Percentiles rank a stretch among this genome's conserved stretches.
Evolutionary conservation across 64 coral and sea anemone species (phyloP).

Genomic region (Astreopora myriophthalma): DNA sequence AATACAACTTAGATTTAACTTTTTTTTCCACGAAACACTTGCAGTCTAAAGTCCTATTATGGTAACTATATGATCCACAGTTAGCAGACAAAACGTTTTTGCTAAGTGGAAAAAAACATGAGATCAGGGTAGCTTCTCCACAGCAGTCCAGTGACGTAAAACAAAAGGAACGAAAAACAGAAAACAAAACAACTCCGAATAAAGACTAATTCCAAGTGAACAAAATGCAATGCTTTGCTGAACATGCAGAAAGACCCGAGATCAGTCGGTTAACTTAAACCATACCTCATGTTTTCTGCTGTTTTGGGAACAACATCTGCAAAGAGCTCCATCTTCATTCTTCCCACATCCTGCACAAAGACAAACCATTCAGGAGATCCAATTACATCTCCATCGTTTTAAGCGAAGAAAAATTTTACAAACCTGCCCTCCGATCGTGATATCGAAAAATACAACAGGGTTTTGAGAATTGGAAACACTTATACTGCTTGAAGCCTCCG

Average conservation of each 20-base stretch:
- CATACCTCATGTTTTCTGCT: slow-evolving; percentile 94
- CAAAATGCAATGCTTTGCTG: no score
- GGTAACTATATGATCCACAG: no score
- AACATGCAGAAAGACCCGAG: not conserved
- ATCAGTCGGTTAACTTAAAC: not conserved
- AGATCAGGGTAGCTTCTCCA: no score
- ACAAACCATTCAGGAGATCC: not conserved
- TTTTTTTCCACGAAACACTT: no score
- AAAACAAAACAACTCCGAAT: no score
- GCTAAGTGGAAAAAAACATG: no score
- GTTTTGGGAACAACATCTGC: slow-evolving; percentile 91
- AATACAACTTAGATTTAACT: no score
- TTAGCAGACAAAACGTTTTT: no score
- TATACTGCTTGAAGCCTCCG: slow-evolving; percentile 22
- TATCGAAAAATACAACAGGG: slow-evolving; percentile 93
- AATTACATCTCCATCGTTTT: not conserved
- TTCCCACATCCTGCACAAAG: slow-evolving; percentile 80
- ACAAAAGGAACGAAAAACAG: no score
- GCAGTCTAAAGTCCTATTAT: no score
- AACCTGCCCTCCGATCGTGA: slow-evolving; percentile 94
- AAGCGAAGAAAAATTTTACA: not conserved
- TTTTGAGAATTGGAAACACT: slow-evolving; percentile 44
- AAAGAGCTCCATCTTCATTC: slow-evolving; percentile 98
- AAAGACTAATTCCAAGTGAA: no score
- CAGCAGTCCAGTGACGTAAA: no score